A percentile compares a stretch with the other conserved stretches of the same genome.
Evolutionary conservation across 2,888 invertebrate genomes (phyloP).

Genomic region (Proisotoma minuta): DNA sequence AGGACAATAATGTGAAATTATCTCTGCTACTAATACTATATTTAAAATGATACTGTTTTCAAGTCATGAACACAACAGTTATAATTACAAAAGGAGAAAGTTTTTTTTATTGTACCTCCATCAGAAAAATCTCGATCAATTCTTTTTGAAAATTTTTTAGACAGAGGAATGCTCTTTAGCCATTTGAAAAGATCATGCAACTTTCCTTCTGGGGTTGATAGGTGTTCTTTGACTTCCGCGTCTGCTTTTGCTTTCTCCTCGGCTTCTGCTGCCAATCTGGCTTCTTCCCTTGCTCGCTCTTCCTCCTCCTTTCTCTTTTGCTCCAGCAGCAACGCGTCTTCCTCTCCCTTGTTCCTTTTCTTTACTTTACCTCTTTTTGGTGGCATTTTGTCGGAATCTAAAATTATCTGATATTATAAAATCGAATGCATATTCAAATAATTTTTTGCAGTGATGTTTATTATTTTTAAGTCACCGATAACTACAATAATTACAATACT

Average conservation of each 20-base stretch:
- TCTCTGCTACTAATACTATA: slow-evolving; percentile 22
- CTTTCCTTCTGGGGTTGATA: slow-evolving; percentile 14
- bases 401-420: too few relatives aligned
- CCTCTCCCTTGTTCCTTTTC: not conserved
- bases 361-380: not conserved
- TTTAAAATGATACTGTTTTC: not conserved
- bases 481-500: too few relatives aligned
- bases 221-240: not conserved
- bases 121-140: slow-evolving; percentile 29
- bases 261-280: slow-evolving; percentile 13
- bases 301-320: slow-evolving; percentile 20
- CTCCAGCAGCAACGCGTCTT: slow-evolving; percentile 1
- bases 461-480: not conserved
- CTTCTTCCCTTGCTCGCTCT: slow-evolving; percentile 18
- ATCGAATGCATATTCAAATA: too few relatives aligned
- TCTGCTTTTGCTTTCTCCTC: slow-evolving; percentile 3
- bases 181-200: slow-evolving; percentile 17
- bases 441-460: not conserved
- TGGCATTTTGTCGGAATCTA: too few relatives aligned
- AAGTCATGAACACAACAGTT: not conserved
- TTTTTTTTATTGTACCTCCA: slow-evolving; percentile 19
- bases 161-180: slow-evolving; percentile 23
- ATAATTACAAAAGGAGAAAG: not conserved
- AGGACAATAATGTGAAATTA: slow-evolving; percentile 25
- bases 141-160: slow-evolving; percentile 7